Conservation (phyloP, 1,140 invertebrate genomes). For the Cataglyphis hispanica region DNA sequence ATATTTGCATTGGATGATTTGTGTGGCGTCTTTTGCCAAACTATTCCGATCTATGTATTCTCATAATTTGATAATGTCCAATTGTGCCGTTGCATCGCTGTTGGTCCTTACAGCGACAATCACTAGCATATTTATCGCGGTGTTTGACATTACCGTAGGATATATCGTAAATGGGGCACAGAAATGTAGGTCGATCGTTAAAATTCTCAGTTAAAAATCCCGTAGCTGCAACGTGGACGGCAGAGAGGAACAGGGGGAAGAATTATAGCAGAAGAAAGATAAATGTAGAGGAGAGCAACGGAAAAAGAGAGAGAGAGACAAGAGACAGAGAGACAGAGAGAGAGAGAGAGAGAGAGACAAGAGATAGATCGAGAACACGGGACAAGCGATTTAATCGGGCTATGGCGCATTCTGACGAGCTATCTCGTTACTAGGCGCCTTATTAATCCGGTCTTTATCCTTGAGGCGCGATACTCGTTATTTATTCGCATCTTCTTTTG, state of each 20-base stretch:
- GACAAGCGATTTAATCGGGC: slow-evolving; percentile 56
- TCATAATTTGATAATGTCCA: slow-evolving; percentile 25
- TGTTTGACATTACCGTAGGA: slow-evolving; percentile 77
- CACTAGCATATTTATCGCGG: slow-evolving; percentile 69
- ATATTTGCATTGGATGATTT: slow-evolving; percentile 29
- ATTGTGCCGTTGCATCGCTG: slow-evolving; percentile 10
- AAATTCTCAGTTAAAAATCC: slow-evolving; percentile 84
- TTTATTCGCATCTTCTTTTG: slow-evolving; percentile 50
- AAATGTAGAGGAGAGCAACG: slow-evolving; percentile 41
- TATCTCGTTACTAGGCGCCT: slow-evolving; percentile 44
- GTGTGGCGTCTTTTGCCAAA: slow-evolving; percentile 23
- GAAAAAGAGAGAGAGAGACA: background rate
- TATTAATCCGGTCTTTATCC: slow-evolving; percentile 75
- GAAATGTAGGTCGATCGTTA: slow-evolving; percentile 84
- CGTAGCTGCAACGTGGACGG: slow-evolving; percentile 62
- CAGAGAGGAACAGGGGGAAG: slow-evolving; percentile 53
- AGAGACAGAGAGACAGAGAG: no score
- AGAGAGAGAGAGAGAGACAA: no score
- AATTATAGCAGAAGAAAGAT: slow-evolving; percentile 58
- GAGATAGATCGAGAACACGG: slow-evolving; percentile 48
- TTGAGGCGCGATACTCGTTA: slow-evolving; percentile 30
- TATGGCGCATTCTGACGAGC: slow-evolving; percentile 63
- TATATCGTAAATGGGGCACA: slow-evolving; percentile 76
- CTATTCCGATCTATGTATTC: slow-evolving; percentile 3
- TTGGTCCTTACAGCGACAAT: slow-evolving; percentile 30